These are phyloP conservation scores for Urocyon cinereoargenteus DNA, from an alignment of 2,797 vertebrate species.

Conservation along the genomic window DNA sequence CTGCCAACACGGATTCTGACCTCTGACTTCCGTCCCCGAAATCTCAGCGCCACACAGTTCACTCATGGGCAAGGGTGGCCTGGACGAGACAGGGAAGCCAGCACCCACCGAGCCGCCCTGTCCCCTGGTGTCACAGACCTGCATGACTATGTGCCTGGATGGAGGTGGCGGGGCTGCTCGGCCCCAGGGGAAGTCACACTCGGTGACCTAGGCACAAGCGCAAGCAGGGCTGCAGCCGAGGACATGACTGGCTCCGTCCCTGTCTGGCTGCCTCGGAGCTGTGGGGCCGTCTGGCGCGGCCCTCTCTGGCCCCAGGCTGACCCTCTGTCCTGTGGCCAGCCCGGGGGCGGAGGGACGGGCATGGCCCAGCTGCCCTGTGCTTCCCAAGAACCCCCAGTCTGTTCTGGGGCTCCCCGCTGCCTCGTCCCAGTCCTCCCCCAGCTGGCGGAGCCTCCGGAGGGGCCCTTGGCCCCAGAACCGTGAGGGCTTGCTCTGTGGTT, in stretches of 20 bases:
- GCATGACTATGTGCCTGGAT: not conserved
- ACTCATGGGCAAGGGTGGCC: not conserved
- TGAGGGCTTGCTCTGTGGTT: not conserved
- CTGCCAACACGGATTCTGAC: not conserved
- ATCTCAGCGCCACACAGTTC: not conserved
- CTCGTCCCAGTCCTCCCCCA: not conserved
- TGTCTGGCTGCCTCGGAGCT: not conserved
- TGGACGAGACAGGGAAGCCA: not conserved
- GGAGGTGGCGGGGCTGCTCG: not conserved
- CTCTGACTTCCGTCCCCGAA: not conserved
- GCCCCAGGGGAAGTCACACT: not conserved
- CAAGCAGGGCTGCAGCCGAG: no score
- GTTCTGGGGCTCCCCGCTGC: not conserved
- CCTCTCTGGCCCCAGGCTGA: not conserved
- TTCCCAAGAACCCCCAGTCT: not conserved
- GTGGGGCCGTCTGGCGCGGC: not conserved
- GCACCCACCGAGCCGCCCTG: not conserved
- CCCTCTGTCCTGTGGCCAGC: not conserved
- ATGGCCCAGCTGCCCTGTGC: not conserved
- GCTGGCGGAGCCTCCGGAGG: rapidly evolving
- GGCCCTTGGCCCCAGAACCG: not conserved
- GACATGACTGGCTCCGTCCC: not conserved
- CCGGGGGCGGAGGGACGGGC: not conserved
- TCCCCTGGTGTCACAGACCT: no score
- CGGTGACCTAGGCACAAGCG: not conserved